Evolutionary conservation across 64 coral and sea anemone species (phyloP), one percentile per base, ranked within the genome.

Genomic region (Actinia tenebrosa): DNA sequence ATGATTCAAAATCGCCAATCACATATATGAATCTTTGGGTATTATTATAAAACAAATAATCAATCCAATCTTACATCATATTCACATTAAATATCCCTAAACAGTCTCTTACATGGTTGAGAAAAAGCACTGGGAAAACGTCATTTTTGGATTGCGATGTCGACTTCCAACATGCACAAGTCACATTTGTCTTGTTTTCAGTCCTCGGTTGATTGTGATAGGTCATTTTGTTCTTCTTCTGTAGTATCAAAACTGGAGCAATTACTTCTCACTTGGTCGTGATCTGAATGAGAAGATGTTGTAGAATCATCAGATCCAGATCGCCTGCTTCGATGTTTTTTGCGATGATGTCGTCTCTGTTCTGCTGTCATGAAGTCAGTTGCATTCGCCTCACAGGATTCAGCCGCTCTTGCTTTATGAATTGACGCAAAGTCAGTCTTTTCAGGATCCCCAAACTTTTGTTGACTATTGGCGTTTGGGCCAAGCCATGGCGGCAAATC

Each of bases 401-500:
- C 79, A 75, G 72, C 79, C 0, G 91, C 94, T 10, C 91, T 91
- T 45, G 92, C 90, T 22, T 87, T 60, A 54, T 92, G 90, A 78
- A 95, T 89, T 23, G 90, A 64, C n/a, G 91, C 91, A 2, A 95
- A 85, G 37, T 95, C 91, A 53, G 62, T 95, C 78, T 89, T 77
- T 9, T 60, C 60, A 7, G 90, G 60, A 56, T 84, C 81, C 5
- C 71, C 91, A 84, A 62, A 68, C 27, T 78, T 90, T 0, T 82
- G 83, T 54, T 92, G 89, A 81, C 42, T 10, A 23, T 20, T 79
- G 5, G 43, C 87, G 16, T 78, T 22, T 15, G 94, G 50, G 46
- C 84, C 84, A 87, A 91, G 69, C 94, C 94, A 95, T 13, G 94
- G 94, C 26, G 94, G 94, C 16, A 92, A 47, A 18, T 89, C 86